These are phyloP conservation scores for Ophion slaviceki DNA, from an alignment of 2,888 invertebrate species.

Conservation along the genomic window DNA sequence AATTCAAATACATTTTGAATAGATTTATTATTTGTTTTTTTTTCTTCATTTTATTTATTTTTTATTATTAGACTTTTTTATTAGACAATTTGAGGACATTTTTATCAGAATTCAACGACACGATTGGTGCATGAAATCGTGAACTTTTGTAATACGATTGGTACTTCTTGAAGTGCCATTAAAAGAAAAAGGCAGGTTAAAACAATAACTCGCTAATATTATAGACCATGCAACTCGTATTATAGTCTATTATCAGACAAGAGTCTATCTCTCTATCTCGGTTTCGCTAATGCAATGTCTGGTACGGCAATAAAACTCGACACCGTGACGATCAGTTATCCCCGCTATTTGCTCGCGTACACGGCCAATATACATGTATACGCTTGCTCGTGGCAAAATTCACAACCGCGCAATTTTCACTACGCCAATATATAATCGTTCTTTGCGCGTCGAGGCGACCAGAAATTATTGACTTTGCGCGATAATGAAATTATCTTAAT, in stretches of 20 bases:
- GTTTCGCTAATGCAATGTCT: background rate
- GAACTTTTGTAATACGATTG: background rate
- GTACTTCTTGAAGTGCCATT: background rate
- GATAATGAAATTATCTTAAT: background rate
- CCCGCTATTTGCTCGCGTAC: background rate
- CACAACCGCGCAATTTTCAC: background rate
- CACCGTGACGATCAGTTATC: conserved; percentile 9
- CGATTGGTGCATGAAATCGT: background rate
- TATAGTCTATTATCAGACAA: conserved; percentile 2
- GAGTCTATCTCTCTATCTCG: background rate
- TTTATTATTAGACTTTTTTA: background rate
- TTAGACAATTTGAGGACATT: background rate
- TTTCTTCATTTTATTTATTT: background rate
- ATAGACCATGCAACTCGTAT: background rate
- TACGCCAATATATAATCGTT: background rate
- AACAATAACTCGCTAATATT: conserved; percentile 5
- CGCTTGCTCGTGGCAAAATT: background rate
- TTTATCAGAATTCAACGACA: background rate
- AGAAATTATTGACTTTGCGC: background rate
- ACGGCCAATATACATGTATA: background rate
- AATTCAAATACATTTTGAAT: no score
- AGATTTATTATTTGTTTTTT: background rate
- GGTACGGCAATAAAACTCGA: conserved; percentile 1
- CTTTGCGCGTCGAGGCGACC: background rate
- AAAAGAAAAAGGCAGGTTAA: background rate